Conservation (phyloP, 2,113 vertebrate species). For the Bagarius yarrelli region DNA sequence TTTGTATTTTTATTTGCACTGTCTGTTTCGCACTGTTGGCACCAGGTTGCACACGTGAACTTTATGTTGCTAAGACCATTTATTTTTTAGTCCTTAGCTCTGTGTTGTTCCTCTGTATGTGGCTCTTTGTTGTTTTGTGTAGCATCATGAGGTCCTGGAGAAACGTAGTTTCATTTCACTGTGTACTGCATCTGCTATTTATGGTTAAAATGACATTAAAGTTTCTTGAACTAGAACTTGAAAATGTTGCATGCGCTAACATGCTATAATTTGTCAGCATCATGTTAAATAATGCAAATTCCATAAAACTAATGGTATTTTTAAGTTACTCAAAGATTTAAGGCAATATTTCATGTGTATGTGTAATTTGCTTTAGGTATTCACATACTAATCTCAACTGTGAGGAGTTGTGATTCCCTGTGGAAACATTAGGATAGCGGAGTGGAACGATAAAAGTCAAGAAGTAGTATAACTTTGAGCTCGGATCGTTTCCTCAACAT, state of each 20-base stretch:
- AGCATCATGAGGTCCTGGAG: too few species aligned
- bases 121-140: too few species aligned
- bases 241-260: conserved; percentile 7
- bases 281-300: background rate
- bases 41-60: too few species aligned
- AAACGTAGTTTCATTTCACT: too few species aligned
- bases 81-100: too few species aligned
- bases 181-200: too few species aligned
- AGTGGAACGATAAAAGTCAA: background rate
- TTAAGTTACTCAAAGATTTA: background rate
- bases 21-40: too few species aligned
- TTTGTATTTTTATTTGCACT: too few species aligned
- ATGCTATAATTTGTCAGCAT: background rate
- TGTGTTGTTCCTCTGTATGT: too few species aligned
- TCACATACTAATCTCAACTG: background rate
- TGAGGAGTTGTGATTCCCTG: background rate
- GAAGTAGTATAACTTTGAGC: background rate
- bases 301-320: background rate
- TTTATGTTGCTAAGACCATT: too few species aligned
- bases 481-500: background rate
- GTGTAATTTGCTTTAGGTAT: background rate
- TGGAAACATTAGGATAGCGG: background rate
- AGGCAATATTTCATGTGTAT: background rate
- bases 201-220: too few species aligned
- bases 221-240: too few species aligned